Evolutionary conservation across 1,140 invertebrate species (phyloP).

Genomic region (Gryllus bimaculatus): DNA sequence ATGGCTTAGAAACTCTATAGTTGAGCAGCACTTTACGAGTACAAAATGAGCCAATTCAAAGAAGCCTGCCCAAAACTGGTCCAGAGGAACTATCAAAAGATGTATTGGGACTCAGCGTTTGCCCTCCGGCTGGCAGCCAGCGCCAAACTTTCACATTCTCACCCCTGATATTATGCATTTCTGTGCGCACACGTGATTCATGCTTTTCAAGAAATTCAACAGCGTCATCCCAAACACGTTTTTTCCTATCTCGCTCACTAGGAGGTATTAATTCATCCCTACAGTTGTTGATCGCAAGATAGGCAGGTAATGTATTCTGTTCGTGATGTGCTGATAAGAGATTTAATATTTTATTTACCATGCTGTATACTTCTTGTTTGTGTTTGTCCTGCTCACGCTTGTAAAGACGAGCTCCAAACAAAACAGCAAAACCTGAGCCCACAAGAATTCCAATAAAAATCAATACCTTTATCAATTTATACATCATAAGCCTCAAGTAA

Average conservation of each 20-base stretch:
- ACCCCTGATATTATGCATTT: background rate
- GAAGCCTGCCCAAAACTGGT: background rate
- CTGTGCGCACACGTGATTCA: background rate
- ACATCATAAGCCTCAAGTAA: background rate
- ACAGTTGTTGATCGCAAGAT: background rate
- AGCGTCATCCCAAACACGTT: background rate
- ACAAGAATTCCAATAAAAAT: background rate
- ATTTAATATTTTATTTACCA: background rate
- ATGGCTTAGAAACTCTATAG: no score
- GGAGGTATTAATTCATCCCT: background rate
- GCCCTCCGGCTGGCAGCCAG: background rate
- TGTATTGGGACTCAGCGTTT: background rate
- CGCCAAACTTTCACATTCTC: background rate
- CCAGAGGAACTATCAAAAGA: background rate
- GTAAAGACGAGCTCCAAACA: background rate
- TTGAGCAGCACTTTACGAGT: no score
- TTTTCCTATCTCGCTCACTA: background rate
- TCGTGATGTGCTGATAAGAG: background rate
- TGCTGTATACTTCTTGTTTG: background rate
- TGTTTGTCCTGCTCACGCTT: background rate
- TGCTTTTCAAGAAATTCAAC: background rate
- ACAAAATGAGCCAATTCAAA: no score
- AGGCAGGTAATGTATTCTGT: background rate
- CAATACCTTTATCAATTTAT: background rate
- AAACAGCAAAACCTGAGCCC: background rate